Base-by-base conservation (phyloP, 2,888 invertebrate species). In the Hypselothyrea guttata region DNA sequence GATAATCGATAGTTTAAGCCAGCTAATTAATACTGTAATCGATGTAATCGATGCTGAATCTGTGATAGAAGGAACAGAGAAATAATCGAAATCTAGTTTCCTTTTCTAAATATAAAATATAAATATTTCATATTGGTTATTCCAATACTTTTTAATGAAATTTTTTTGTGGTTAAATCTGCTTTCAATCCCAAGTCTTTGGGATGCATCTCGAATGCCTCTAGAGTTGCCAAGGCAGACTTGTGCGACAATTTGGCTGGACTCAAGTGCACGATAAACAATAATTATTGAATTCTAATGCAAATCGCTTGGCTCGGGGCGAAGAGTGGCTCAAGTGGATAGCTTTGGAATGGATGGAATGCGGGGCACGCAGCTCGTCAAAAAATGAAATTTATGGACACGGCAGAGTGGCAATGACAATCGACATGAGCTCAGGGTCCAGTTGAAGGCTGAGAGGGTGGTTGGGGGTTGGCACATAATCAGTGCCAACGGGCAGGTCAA, bases 231-330 rank as follows among this genome's bases (percentile, higher is more conserved):
- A 16, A n/a, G 11, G 38, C n/a, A n/a, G 16, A 16, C 18, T 18
- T 22, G 42, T 77, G 62, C 62, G 52, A 78, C 70, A 70, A 57
- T 62, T 22, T 11, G 33, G 31, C 28, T 33, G 12, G 41, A 15
- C 40, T 78, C 71, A 61, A 78, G 78, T 64, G 83, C 65, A 78
- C 44, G 68, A 82, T 79, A 82, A 78, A 78, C 79, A 78, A 78
- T 78, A 78, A 82, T 82, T 78, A 83, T 78, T 63, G 63, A 62
- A 60, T 57, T 76, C 59, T 64, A 71, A 82, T 78, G 83, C 78
- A 78, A 76, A 78, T 75, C 62, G 40, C 12, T 35, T 46, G 9
- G 9, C 48, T 2, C n/a, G 5, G 37, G 42, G 18, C 42, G 37
- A 56, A 37, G 54, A 63, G 38, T 44, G 48, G 38, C 60, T 64